A percentile compares a stretch with the other conserved stretches of the same genome.
These are phyloP conservation scores for Coremacera marginata DNA, from an alignment of 2,888 invertebrate genomes.

Conservation along the genomic window DNA sequence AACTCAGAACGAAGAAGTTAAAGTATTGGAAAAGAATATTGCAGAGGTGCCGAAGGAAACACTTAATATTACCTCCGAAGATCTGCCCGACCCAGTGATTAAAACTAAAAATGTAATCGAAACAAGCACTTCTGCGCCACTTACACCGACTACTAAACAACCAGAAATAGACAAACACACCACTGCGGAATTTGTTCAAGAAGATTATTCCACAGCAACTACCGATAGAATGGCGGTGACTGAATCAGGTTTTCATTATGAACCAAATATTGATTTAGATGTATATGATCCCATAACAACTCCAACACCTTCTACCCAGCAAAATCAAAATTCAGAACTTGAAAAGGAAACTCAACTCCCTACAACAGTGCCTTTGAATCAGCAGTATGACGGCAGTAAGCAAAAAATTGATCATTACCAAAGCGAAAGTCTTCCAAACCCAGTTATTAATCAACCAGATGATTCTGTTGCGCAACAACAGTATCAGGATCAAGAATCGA, in stretches of 20 bases:
- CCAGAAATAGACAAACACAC: too few species aligned
- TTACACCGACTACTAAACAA: too few species aligned
- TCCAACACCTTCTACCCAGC: conserved; percentile 8
- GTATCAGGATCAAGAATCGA: not conserved
- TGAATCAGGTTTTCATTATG: conserved; percentile 23
- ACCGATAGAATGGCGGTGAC: not conserved
- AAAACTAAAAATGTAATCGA: too few species aligned
- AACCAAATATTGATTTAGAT: not conserved
- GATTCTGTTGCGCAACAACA: not conserved
- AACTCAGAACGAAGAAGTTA: too few species aligned
- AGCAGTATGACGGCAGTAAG: not conserved
- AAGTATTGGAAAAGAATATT: too few species aligned
- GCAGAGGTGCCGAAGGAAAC: too few species aligned
- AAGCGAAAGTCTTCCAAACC: not conserved
- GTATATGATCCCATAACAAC: conserved; percentile 27
- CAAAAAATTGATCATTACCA: not conserved
- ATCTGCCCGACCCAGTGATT: too few species aligned
- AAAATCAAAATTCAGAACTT: not conserved
- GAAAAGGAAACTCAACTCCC: conserved; percentile 5
- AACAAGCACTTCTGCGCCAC: too few species aligned
- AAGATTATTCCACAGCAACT: too few species aligned
- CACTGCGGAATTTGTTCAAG: too few species aligned
- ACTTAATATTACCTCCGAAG: too few species aligned
- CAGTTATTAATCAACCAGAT: not conserved
- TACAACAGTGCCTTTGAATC: not conserved